Evolutionary conservation across 2,797 vertebrate genomes (phyloP).

Genomic region (Leuciscus waleckii): DNA sequence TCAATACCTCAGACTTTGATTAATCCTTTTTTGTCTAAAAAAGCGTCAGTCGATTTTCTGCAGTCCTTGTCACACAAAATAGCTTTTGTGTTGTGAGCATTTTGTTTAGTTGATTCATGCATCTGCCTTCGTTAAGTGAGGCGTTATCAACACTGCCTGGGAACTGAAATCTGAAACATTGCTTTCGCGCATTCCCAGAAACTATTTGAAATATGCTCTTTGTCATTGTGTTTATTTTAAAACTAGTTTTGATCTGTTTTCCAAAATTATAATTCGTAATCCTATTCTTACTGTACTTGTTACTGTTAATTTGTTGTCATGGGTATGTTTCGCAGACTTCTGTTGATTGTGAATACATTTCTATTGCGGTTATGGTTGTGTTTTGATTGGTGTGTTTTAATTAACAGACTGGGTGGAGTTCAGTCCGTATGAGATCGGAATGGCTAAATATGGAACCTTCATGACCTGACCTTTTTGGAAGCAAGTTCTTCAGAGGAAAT

Average conservation of each 20-base stretch:
- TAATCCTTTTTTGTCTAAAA: slow-evolving; percentile 1
- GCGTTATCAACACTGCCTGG: background rate
- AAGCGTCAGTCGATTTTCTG: background rate
- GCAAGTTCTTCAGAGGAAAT: slow-evolving; percentile 99
- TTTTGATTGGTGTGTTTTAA: slow-evolving; percentile 51
- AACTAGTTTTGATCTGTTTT: background rate
- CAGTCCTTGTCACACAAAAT: slow-evolving; percentile 1
- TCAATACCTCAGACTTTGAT: slow-evolving; percentile 6
- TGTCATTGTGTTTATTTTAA: background rate
- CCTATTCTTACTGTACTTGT: background rate
- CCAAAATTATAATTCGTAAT: background rate
- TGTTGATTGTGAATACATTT: slow-evolving; percentile 2
- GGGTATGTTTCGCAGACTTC: background rate
- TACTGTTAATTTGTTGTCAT: background rate
- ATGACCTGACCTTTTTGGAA: slow-evolving; percentile 96
- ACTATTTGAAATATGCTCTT: slow-evolving; percentile 2
- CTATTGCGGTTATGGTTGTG: slow-evolving; percentile 3
- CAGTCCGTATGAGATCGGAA: slow-evolving; percentile 96
- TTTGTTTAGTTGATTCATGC: background rate
- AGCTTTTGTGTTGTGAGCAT: background rate
- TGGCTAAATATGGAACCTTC: slow-evolving; percentile 99
- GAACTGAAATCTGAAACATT: background rate
- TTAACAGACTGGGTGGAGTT: slow-evolving; percentile 98
- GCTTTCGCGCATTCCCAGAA: slow-evolving; percentile 5
- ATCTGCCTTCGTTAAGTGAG: background rate